These are phyloP conservation scores for Bellardia pandia DNA, from an alignment of 2,888 invertebrate species.

Conservation along the genomic window DNA sequence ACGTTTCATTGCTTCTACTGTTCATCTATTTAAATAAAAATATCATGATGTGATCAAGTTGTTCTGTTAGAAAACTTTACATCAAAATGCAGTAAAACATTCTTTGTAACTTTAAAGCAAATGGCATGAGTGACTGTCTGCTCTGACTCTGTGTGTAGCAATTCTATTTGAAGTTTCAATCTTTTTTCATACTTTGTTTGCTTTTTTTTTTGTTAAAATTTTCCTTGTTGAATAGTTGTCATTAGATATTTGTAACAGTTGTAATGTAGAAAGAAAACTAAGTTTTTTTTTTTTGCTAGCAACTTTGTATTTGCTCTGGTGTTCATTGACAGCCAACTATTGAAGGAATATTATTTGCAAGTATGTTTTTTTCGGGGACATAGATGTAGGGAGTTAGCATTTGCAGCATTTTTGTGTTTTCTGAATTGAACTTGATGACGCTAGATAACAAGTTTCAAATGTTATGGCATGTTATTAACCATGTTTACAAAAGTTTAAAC, in stretches of 20 bases:
- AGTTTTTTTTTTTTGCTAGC: conserved; percentile 13
- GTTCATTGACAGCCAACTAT: conserved; percentile 68
- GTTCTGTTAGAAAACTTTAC: conserved; percentile 26
- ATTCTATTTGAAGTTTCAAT: conserved; percentile 54
- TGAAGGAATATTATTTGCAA: conserved; percentile 43
- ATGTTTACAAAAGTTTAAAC: conserved; percentile 54
- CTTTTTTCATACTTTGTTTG: background rate
- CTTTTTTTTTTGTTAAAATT: background rate
- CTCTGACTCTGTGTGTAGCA: conserved; percentile 17
- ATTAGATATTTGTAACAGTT: conserved; percentile 66
- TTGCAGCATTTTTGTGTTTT: conserved; percentile 42
- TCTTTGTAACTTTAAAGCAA: conserved; percentile 42
- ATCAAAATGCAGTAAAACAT: conserved; percentile 54
- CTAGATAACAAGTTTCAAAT: conserved; percentile 70
- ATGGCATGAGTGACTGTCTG: background rate
- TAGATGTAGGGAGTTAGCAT: background rate
- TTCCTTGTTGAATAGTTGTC: conserved; percentile 65
- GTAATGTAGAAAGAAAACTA: conserved; percentile 6
- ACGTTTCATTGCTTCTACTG: conserved; percentile 17
- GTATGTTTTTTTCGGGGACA: background rate
- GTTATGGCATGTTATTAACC: conserved; percentile 62
- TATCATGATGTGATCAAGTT: conserved; percentile 43
- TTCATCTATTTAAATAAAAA: conserved; percentile 44
- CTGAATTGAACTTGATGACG: conserved; percentile 73
- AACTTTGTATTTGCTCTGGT: conserved; percentile 58